A percentile compares a stretch with the other conserved stretches of the same genome.
Evolutionary conservation across 2,113 vertebrate genomes (phyloP).

Genomic region (Halcyon senegalensis): DNA sequence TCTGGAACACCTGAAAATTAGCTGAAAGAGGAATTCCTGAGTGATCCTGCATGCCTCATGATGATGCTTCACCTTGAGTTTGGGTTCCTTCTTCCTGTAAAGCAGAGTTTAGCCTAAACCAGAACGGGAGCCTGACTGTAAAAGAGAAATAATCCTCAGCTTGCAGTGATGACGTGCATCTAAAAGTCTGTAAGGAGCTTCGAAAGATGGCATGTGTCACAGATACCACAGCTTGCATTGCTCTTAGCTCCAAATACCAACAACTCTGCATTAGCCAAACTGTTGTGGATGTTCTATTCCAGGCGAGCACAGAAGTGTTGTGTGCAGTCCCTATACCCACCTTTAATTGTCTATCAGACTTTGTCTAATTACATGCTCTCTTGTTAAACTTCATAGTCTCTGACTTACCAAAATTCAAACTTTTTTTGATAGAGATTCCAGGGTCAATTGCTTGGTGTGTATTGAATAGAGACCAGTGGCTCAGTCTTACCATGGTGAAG

Average conservation of each 20-base stretch:
- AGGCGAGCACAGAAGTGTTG: neutral
- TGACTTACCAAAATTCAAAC: neutral
- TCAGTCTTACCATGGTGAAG: neutral
- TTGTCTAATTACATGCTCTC: neutral
- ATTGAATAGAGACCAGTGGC: neutral
- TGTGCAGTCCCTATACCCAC: no score
- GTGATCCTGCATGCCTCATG: neutral
- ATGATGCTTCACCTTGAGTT: neutral
- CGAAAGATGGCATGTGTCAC: neutral
- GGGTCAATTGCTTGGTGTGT: accelerated
- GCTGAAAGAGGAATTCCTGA: neutral
- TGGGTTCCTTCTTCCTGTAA: neutral
- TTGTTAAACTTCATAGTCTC: neutral
- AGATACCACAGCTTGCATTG: neutral
- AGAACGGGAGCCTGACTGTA: neutral
- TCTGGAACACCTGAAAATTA: neutral
- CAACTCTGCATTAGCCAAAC: neutral
- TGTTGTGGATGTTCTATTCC: neutral
- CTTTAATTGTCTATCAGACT: neutral
- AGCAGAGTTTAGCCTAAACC: neutral
- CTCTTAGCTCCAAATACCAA: neutral
- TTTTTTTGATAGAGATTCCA: neutral
- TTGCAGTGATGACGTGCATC: neutral
- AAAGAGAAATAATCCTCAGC: neutral
- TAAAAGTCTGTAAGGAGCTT: neutral